Percentiles rank a stretch among this genome's conserved stretches.
These are phyloP conservation scores for Chelonus insularis DNA, from an alignment of 1,140 invertebrate species.

Conservation along the genomic window DNA sequence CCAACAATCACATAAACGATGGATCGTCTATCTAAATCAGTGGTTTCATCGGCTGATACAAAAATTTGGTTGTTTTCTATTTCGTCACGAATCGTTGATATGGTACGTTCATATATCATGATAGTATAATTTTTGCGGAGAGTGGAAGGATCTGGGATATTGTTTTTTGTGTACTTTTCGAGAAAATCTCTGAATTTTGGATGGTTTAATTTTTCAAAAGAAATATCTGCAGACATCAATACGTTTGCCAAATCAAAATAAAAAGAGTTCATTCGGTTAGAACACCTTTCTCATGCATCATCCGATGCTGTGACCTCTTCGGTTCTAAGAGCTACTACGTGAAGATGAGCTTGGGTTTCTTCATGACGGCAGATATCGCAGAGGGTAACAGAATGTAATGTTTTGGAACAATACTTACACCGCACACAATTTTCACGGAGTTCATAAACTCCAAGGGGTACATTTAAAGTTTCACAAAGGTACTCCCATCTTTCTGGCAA, in stretches of 20 bases:
- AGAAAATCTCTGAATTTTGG: not conserved
- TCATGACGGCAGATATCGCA: too few relatives aligned
- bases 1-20: slow-evolving; percentile 23
- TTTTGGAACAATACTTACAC: too few relatives aligned
- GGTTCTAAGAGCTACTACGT: too few relatives aligned
- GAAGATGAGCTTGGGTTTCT: too few relatives aligned
- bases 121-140: not conserved
- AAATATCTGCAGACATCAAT: not conserved
- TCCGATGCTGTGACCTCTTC: too few relatives aligned
- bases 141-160: not conserved
- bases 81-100: not conserved
- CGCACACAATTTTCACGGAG: too few relatives aligned
- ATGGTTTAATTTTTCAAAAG: not conserved
- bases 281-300: too few relatives aligned
- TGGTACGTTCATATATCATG: not conserved
- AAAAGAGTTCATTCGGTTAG: too few relatives aligned
- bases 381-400: too few relatives aligned
- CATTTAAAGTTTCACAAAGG: too few relatives aligned
- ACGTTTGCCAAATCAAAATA: not conserved
- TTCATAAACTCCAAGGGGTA: too few relatives aligned
- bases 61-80: slow-evolving; percentile 13
- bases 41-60: slow-evolving; percentile 29
- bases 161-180: not conserved
- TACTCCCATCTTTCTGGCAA: too few relatives aligned
- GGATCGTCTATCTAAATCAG: slow-evolving; percentile 20